Evolutionary conservation across 2,888 invertebrate genomes (phyloP).

Genomic region (Cryptus viduatorius): DNA sequence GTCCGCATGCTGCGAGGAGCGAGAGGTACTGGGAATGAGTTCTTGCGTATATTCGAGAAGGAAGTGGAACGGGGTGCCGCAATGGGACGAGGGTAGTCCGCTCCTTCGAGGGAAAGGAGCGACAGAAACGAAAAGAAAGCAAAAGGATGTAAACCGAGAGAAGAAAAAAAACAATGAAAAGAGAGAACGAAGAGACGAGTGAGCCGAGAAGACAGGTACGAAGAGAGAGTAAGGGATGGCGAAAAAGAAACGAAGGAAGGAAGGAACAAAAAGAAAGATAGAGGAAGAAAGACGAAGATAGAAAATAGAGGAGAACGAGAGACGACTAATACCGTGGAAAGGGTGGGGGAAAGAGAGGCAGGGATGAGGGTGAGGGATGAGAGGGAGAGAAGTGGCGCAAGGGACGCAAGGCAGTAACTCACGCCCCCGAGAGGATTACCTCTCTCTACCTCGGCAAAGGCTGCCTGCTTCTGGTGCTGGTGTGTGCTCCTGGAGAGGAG

Average conservation of each 20-base stretch:
- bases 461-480: slow-evolving; percentile 65
- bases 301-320: slow-evolving; percentile 62
- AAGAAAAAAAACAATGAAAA: slow-evolving; percentile 34
- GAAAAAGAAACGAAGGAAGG: slow-evolving; percentile 39
- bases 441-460: slow-evolving; percentile 80
- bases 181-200: slow-evolving; percentile 61
- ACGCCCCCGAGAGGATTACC: slow-evolving; percentile 85
- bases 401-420: slow-evolving; percentile 79
- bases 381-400: slow-evolving; percentile 72
- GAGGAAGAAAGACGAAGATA: slow-evolving; percentile 40
- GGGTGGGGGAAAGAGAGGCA: slow-evolving; percentile 61
- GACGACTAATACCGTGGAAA: slow-evolving; percentile 60
- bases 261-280: slow-evolving; percentile 35
- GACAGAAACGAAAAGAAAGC: slow-evolving; percentile 69
- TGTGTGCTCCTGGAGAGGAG: slow-evolving; percentile 55
- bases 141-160: slow-evolving; percentile 65
- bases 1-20: slow-evolving; percentile 52
- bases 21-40: slow-evolving; percentile 38
- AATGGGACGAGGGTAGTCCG: slow-evolving; percentile 22
- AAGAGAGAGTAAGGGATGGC: slow-evolving; percentile 51
- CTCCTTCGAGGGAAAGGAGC: slow-evolving; percentile 56
- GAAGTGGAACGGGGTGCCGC: slow-evolving; percentile 38
- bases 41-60: slow-evolving; percentile 38
- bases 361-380: slow-evolving; percentile 69
- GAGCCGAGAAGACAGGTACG: slow-evolving; percentile 61